phyloP scores from a whole-genome alignment of 2,797 vertebrate genomes.

The Parauchenoglanis ngamensis region DNA sequence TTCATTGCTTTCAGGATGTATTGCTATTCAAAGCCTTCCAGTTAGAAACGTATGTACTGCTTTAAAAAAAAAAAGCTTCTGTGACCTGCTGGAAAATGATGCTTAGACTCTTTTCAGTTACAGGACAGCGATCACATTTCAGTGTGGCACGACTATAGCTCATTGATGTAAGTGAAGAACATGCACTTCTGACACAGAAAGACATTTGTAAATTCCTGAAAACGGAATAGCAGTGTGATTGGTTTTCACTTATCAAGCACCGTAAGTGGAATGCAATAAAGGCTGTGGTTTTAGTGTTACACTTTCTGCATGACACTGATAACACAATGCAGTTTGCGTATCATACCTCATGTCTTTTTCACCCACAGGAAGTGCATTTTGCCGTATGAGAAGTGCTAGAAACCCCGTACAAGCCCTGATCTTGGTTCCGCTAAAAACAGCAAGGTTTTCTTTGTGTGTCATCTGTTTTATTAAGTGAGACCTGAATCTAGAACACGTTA shows the following conservation, averaged over 20 bases:
- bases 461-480: conserved; percentile 7
- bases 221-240: not conserved
- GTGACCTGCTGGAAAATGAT: not conserved
- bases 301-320: not conserved
- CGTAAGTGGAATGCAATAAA: not conserved
- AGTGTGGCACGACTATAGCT: too few species aligned
- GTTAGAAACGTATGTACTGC: not conserved
- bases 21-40: not conserved
- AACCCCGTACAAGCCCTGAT: not conserved
- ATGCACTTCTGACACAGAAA: not conserved
- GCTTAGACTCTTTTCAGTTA: not conserved
- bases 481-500: conserved; percentile 9
- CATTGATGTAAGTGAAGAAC: not conserved
- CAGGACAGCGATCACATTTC: not conserved
- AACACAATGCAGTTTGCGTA: not conserved
- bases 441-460: not conserved
- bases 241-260: not conserved
- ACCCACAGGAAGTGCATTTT: not conserved
- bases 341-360: not conserved
- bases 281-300: not conserved
- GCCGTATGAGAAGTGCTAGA: not conserved
- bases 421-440: not conserved
- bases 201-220: not conserved
- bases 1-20: not conserved
- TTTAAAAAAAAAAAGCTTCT: not conserved